A percentile compares a stretch with the other conserved stretches of the same genome.
phyloP scores from a whole-genome alignment of 1,140 invertebrate genomes.

The Leptinotarsa undecemlineata region DNA sequence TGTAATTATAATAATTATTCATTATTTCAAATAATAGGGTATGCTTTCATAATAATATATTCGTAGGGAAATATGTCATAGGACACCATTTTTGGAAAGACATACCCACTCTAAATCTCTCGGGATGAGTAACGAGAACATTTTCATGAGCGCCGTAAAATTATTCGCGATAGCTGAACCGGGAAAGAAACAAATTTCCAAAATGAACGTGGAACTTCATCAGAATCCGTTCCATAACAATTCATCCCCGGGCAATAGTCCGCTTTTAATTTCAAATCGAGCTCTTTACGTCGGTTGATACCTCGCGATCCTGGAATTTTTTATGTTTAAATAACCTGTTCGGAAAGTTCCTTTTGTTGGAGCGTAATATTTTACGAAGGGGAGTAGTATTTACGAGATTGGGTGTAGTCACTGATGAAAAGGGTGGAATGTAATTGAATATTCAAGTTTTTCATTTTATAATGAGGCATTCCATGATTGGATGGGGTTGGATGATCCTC shows the following conservation, averaged over 20 bases:
- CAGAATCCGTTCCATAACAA: background rate
- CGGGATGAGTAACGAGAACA: background rate
- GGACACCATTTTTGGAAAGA: too few relatives aligned
- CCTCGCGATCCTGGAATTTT: background rate
- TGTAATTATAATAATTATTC: too few relatives aligned
- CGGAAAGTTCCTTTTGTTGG: background rate
- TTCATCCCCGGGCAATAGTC: background rate
- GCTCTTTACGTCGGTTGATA: background rate
- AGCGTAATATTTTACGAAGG: background rate
- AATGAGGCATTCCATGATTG: too few relatives aligned
- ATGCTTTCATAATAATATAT: too few relatives aligned
- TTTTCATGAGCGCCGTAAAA: background rate
- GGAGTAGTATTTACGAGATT: background rate
- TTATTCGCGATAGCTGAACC: background rate
- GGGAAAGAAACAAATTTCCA: background rate
- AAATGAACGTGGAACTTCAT: background rate
- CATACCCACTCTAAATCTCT: background rate
- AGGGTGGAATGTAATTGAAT: too few relatives aligned
- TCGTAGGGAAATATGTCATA: too few relatives aligned
- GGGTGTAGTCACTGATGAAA: background rate
- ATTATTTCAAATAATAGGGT: too few relatives aligned
- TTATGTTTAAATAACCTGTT: background rate
- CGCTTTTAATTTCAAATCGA: slow-evolving; percentile 2
- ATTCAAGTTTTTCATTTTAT: too few relatives aligned
- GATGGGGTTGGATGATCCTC: too few relatives aligned